A percentile compares a stretch with the other conserved stretches of the same genome.
phyloP scores from a whole-genome alignment of 1,140 invertebrate genomes.

The Drosophila sturtevanti region DNA sequence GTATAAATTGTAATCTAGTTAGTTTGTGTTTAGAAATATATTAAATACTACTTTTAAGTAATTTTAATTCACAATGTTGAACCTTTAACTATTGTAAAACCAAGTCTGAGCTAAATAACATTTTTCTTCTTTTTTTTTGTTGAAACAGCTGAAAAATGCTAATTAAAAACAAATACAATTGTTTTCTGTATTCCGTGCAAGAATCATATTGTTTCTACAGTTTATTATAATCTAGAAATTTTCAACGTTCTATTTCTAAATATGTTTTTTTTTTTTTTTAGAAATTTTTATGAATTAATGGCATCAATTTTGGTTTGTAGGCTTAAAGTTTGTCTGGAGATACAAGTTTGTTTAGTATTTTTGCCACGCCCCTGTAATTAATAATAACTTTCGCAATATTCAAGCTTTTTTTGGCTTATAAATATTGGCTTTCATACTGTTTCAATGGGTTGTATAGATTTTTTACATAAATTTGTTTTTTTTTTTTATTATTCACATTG shows the following conservation, averaged over 20 bases:
- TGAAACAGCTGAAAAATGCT: constrained; percentile 1
- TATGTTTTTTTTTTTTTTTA: neutral
- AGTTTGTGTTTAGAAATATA: neutral
- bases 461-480: no score
- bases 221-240: neutral
- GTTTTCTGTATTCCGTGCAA: neutral
- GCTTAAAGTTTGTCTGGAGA: neutral
- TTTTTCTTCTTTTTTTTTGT: neutral
- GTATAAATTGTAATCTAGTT: constrained; percentile 12
- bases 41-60: neutral
- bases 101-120: neutral
- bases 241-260: neutral
- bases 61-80: neutral
- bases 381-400: neutral
- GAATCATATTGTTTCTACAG: neutral
- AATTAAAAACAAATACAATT: constrained; percentile 5
- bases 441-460: neutral
- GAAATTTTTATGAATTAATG: neutral
- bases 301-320: neutral
- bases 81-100: neutral
- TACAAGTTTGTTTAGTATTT: neutral
- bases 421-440: neutral
- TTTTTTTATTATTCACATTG: no score
- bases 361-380: neutral
- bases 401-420: neutral